Evolutionary conservation across 2,113 vertebrate genomes (phyloP).

Genomic region (Chlorodrepanis virens): DNA sequence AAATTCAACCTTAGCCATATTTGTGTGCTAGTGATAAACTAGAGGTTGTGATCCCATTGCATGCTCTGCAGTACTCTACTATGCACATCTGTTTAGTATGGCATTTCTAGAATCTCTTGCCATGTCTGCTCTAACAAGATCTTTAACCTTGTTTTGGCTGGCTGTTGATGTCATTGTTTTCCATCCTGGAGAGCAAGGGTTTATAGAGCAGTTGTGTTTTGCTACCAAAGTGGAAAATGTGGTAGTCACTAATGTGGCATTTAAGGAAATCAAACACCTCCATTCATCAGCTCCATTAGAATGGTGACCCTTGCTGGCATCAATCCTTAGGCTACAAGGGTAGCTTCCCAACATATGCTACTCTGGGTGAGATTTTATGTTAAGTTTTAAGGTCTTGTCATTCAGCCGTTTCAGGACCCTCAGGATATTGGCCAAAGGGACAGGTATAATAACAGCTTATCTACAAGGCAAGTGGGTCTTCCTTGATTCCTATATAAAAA

Average conservation of each 20-base stretch:
- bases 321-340: not conserved
- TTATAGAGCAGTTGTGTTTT: not conserved
- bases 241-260: not conserved
- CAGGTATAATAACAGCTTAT: not conserved
- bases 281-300: not conserved
- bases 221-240: not conserved
- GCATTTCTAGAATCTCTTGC: not conserved
- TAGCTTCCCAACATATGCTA: not conserved
- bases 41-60: not conserved
- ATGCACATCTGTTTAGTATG: not conserved
- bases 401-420: not conserved
- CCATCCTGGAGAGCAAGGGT: not conserved
- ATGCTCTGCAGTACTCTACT: not conserved
- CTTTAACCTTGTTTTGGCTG: not conserved
- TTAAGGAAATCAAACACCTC: not conserved
- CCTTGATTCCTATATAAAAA: not conserved
- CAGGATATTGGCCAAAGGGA: not conserved
- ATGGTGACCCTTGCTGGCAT: not conserved
- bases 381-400: not conserved
- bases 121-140: not conserved
- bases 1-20: not conserved
- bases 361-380: not conserved
- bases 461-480: not conserved
- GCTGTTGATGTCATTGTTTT: not conserved
- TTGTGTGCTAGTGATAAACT: not conserved